Conservation (phyloP, 2,113 vertebrate species). For the Cardinalis cardinalis region DNA sequence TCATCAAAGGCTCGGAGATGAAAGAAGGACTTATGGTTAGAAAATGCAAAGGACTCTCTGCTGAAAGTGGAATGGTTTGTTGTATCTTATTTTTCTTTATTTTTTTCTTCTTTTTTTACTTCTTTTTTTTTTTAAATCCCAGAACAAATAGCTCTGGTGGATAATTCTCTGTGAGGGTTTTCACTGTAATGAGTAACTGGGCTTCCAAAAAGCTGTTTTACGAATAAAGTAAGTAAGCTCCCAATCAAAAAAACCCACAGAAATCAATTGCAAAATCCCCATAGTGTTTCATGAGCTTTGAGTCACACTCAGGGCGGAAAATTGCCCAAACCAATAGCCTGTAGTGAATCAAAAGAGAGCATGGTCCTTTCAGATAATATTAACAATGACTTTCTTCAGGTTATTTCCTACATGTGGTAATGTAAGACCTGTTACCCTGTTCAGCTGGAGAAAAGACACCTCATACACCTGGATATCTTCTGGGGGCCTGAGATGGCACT, state of each 20-base stretch:
- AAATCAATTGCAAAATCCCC: constrained; percentile 25
- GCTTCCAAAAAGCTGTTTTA: constrained; percentile 11
- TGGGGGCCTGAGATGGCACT: background rate
- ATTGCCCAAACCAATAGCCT: background rate
- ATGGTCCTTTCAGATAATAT: background rate
- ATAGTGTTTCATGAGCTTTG: background rate
- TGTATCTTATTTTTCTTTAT: background rate
- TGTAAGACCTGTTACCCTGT: background rate
- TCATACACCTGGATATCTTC: background rate
- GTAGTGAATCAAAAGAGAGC: background rate
- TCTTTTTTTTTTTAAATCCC: constrained; percentile 2
- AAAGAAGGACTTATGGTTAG: constrained; percentile 49
- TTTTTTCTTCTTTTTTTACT: background rate
- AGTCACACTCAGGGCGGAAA: background rate
- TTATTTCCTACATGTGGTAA: background rate
- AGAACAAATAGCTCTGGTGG: constrained; percentile 29
- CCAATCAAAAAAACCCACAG: background rate
- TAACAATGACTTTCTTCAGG: background rate
- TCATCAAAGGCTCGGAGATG: constrained; percentile 50
- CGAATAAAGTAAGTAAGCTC: constrained; percentile 18
- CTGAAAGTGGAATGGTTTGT: constrained; percentile 43
- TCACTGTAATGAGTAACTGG: background rate
- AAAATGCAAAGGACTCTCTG: constrained; percentile 40
- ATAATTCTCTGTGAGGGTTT: constrained; percentile 27
- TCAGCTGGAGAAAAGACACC: background rate